Evolutionary conservation across 2,797 vertebrate species (phyloP).

Genomic region (Coccyzus lansbergi): DNA sequence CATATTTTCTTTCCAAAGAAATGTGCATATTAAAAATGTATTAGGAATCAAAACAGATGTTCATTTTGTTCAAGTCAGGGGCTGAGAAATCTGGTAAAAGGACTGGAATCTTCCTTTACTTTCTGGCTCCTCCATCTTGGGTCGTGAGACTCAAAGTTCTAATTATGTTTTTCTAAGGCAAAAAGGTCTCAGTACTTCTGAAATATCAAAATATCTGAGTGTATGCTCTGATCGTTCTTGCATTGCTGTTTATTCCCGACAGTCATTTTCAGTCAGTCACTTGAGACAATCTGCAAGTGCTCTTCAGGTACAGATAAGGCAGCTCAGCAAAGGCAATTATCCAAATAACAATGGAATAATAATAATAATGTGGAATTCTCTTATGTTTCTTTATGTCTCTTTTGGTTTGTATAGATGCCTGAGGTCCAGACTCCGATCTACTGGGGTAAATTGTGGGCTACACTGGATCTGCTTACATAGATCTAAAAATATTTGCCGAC

Average conservation of each 20-base stretch:
- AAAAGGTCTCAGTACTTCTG: not conserved
- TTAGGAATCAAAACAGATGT: not conserved
- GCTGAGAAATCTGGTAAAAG: not conserved
- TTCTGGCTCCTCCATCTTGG: not conserved
- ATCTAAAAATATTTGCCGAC: not conserved
- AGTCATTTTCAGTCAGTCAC: not conserved
- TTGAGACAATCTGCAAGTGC: not conserved
- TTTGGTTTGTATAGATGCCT: not conserved
- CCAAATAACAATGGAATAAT: not conserved
- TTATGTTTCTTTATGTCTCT: not conserved
- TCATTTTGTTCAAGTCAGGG: not conserved
- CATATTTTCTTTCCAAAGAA: constrained; percentile 4
- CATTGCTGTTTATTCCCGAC: not conserved
- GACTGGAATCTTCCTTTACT: not conserved
- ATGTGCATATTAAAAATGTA: not conserved
- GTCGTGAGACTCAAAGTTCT: not conserved
- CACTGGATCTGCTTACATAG: not conserved
- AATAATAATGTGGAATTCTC: not conserved
- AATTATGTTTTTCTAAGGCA: not conserved
- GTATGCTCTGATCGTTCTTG: not conserved
- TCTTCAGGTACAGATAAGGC: not conserved
- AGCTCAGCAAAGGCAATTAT: not conserved
- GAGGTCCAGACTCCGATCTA: not conserved
- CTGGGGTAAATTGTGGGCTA: not conserved
- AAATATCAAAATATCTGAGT: not conserved